These are phyloP conservation scores for Fopius arisanus DNA, from an alignment of 1,140 invertebrate genomes.

Conservation along the genomic window DNA sequence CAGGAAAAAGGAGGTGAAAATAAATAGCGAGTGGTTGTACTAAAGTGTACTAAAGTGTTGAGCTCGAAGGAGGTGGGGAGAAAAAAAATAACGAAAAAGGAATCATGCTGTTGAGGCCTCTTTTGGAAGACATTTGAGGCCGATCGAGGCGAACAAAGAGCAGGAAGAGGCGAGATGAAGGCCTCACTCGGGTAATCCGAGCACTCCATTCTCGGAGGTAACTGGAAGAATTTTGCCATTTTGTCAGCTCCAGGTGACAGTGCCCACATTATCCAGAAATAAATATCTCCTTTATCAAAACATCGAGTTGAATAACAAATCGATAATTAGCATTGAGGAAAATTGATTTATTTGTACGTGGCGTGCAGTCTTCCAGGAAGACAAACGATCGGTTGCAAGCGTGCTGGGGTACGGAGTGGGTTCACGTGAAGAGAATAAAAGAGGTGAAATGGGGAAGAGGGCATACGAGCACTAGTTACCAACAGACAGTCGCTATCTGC, in stretches of 20 bases:
- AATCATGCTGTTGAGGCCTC: neutral
- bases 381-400: slow-evolving; percentile 24
- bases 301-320: neutral
- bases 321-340: neutral
- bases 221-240: neutral
- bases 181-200: slow-evolving; percentile 8
- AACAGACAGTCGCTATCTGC: slow-evolving; percentile 20
- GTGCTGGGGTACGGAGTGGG: slow-evolving; percentile 2
- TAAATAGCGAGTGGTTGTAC: too few species aligned
- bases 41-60: neutral
- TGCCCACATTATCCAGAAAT: neutral
- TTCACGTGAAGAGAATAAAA: slow-evolving; percentile 3
- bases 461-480: slow-evolving; percentile 16
- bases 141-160: slow-evolving; percentile 22
- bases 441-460: neutral
- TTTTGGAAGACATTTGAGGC: neutral
- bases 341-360: slow-evolving; percentile 23
- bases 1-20: neutral
- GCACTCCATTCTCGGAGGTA: neutral
- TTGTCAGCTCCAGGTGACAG: neutral
- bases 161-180: slow-evolving; percentile 6
- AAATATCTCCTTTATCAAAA: neutral
- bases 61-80: neutral
- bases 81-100: neutral
- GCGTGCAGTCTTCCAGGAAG: slow-evolving; percentile 25